Base-by-base conservation (phyloP, 2,113 vertebrate species). In the Hylia prasina region DNA sequence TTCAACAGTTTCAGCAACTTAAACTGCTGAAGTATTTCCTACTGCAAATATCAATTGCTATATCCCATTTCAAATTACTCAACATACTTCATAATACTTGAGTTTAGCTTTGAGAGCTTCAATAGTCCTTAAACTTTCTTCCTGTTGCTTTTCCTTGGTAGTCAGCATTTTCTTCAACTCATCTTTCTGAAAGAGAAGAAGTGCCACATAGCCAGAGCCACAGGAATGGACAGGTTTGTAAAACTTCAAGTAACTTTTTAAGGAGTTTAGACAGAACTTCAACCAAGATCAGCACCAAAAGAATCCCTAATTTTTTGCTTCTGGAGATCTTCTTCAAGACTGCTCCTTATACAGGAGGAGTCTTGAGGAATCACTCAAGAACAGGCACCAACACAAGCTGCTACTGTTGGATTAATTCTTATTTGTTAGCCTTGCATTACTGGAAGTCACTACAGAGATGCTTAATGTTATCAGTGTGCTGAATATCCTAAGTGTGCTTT, bases 101-200 rank as follows among this genome's bases (percentile, higher is more conserved):
- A 99, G 98, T 95, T 99, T 99, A 40, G 98, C 98, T 97, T 98
- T 99, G 90, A 99, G 98, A 35, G 98, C 98, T 77, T 99, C 99
- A 35, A 97, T 96, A 54, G 98, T 98, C 94, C 98, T 98, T 71
- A 98, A 82, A 24, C 98, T 99, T 93, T 99, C 99, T 23, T 99
- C 99, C 72, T 98, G 98, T 44, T 99, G 99, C 96, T 98, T 99
- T 83, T 98, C 98, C 94, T 98, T 98, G 63, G 97, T 83, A 64
- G 93, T 88, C 68, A 99, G 97, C 73, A 99, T 96, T 60, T 97
- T 97, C 97, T 98, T 99, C 93, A 99, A 44, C 42, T 99, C 98
- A 82, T 99, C 99, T 92, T 98, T 99, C 99, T 99, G 97, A 87
- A 97, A 92, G 50, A 77, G 69, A 83, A 44, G 39, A 56, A 90